These are phyloP conservation scores for Larimichthys polyactis DNA, from an alignment of 2,113 vertebrate genomes.

Conservation along the genomic window DNA sequence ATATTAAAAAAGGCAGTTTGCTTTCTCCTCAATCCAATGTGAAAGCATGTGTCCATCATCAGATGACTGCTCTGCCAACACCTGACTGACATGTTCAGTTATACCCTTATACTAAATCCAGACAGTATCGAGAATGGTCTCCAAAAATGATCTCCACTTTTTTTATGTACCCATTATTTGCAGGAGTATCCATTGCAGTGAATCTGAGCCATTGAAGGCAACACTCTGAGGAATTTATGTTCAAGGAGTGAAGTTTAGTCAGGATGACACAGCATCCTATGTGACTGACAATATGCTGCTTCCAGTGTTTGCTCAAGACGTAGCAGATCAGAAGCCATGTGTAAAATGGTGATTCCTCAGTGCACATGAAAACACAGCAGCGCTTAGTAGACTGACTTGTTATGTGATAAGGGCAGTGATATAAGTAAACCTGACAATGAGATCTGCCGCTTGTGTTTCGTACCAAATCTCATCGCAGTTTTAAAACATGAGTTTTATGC, in stretches of 20 bases:
- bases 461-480: background rate
- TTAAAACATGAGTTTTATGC: background rate
- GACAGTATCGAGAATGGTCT: background rate
- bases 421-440: background rate
- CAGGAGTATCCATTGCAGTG: background rate
- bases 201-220: background rate
- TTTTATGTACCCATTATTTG: background rate
- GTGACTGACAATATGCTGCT: constrained; percentile 16
- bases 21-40: background rate
- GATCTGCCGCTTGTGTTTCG: background rate
- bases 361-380: background rate
- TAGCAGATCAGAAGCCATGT: background rate
- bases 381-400: background rate
- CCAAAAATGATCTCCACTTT: background rate
- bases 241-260: background rate
- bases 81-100: background rate
- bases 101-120: background rate
- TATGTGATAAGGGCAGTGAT: background rate
- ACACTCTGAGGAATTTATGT: background rate
- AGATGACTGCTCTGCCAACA: background rate
- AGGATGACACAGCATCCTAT: background rate
- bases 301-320: constrained; percentile 10
- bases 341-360: constrained; percentile 1
- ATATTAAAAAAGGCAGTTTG: background rate
- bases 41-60: background rate